A percentile compares a stretch with the other conserved stretches of the same genome.
These are phyloP conservation scores for Cladorhizidae sp. DNA, from an alignment of 37 sponge, comb jelly and placozoan genomes.

Conservation along the genomic window DNA sequence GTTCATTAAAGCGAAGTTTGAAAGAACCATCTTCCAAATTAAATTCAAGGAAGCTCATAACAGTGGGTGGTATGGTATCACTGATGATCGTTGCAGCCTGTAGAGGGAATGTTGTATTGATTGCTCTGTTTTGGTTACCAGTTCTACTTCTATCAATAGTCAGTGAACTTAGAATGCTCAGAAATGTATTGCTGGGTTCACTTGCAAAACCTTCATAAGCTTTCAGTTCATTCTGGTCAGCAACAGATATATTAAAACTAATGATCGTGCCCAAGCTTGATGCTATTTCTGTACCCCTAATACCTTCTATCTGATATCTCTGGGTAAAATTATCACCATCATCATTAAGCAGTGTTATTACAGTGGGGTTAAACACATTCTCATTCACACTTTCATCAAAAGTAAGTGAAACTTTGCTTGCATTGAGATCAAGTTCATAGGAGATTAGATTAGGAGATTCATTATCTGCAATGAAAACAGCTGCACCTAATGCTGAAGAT, in stretches of 20 bases:
- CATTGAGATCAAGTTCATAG: slow-evolving; percentile 63
- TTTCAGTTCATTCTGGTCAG: slow-evolving; percentile 60
- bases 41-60: slow-evolving; percentile 31
- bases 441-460: slow-evolving; percentile 50
- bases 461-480: slow-evolving; percentile 32
- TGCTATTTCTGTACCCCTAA: slow-evolving; percentile 26
- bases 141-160: slow-evolving; percentile 44
- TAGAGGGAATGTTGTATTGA: slow-evolving; percentile 22
- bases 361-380: slow-evolving; percentile 53
- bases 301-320: slow-evolving; percentile 60
- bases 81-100: slow-evolving; percentile 27
- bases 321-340: slow-evolving; percentile 23
- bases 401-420: slow-evolving; percentile 55
- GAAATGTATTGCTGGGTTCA: slow-evolving; percentile 51
- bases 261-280: slow-evolving; percentile 21
- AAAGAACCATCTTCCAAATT: slow-evolving; percentile 46
- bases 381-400: slow-evolving; percentile 81
- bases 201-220: slow-evolving; percentile 78
- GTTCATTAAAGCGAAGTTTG: slow-evolving; percentile 71
- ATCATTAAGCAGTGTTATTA: slow-evolving; percentile 69
- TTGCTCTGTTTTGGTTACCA: slow-evolving; percentile 34
- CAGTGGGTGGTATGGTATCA: slow-evolving; percentile 33
- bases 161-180: slow-evolving; percentile 41
- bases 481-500: slow-evolving; percentile 38
- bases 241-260: slow-evolving; percentile 41